These are phyloP conservation scores for Pelochelys cantorii DNA, from an alignment of 2,797 vertebrate genomes.

Conservation along the genomic window DNA sequence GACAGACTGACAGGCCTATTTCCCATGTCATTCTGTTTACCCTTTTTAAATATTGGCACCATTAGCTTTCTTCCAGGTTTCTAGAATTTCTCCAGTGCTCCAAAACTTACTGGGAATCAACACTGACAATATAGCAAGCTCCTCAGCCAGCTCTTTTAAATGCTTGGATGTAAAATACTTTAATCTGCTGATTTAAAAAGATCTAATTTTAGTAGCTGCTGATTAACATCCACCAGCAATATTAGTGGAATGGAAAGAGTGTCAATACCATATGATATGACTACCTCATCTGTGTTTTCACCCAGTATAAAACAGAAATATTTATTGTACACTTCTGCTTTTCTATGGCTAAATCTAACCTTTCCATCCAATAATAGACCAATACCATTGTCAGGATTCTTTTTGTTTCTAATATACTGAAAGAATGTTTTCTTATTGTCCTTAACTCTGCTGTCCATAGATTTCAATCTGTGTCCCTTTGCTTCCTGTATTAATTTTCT, in stretches of 20 bases:
- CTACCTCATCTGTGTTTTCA: not conserved
- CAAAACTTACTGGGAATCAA: not conserved
- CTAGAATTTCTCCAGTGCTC: not conserved
- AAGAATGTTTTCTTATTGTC: not conserved
- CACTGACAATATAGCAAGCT: not conserved
- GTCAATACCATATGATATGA: not conserved
- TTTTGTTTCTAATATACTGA: not conserved
- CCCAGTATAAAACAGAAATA: not conserved
- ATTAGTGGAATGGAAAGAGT: not conserved
- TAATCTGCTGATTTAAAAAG: not conserved
- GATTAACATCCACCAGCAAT: not conserved
- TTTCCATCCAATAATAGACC: not conserved
- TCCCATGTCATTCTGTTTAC: not conserved
- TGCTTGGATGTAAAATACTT: not conserved
- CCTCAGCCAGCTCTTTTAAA: not conserved
- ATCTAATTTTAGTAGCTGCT: not conserved
- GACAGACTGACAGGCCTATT: not conserved
- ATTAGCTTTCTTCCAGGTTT: not conserved
- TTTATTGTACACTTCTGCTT: not conserved
- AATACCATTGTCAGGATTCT: not conserved
- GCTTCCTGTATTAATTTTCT: not conserved
- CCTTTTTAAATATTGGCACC: not conserved
- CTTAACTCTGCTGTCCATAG: not conserved
- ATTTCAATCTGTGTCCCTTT: not conserved
- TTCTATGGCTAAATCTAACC: not conserved